phyloP scores from a whole-genome alignment of 2,113 vertebrate genomes.

The Castor canadensis region DNA sequence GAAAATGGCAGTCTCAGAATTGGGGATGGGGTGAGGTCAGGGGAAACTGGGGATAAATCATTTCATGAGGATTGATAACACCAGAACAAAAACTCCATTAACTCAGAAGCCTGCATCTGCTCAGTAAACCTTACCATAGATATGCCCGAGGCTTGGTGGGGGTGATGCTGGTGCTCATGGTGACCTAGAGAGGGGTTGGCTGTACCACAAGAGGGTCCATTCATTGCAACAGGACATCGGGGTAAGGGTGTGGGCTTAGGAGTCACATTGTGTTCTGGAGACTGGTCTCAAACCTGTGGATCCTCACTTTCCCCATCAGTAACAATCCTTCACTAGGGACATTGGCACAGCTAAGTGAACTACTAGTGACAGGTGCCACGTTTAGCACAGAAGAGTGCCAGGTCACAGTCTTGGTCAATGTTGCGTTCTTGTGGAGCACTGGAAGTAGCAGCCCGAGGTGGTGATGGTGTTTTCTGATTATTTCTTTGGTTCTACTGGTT shows the following conservation, averaged over 20 bases:
- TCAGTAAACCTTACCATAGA: not conserved
- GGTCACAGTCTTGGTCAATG: not conserved
- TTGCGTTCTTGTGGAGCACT: not conserved
- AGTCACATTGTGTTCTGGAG: not conserved
- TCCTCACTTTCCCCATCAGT: not conserved
- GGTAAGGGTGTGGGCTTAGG: too few relatives aligned
- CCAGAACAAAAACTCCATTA: not conserved
- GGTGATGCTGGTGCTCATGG: not conserved
- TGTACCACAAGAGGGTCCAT: fast-evolving
- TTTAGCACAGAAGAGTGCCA: not conserved
- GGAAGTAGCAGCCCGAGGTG: not conserved
- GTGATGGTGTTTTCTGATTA: not conserved
- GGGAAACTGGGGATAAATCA: not conserved
- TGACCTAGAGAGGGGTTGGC: not conserved
- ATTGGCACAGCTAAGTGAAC: not conserved
- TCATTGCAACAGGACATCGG: not conserved
- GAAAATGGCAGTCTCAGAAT: not conserved
- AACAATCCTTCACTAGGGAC: not conserved
- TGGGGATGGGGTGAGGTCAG: not conserved
- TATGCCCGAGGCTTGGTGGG: not conserved
- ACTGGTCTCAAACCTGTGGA: not conserved
- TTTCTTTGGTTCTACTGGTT: not conserved
- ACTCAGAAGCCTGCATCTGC: not conserved
- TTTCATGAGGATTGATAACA: not conserved
- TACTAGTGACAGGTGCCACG: fast-evolving